Conservation (phyloP, 1,140 invertebrate species). For the Formica exsecta region DNA sequence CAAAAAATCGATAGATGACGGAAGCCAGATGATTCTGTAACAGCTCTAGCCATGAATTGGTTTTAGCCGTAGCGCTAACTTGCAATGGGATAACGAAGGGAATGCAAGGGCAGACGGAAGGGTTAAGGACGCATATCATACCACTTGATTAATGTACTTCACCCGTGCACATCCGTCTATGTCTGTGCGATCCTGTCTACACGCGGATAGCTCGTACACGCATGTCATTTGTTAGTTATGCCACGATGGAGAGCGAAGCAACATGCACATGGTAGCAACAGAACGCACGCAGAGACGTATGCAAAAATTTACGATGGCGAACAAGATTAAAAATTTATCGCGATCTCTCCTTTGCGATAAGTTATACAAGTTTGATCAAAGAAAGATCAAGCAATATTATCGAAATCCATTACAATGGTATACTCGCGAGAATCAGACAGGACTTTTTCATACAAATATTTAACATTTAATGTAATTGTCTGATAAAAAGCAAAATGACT, state of each 20-base stretch:
- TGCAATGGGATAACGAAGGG: conserved; percentile 42
- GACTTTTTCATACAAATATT: not conserved
- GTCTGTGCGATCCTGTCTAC: conserved; percentile 23
- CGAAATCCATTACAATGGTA: conserved; percentile 6
- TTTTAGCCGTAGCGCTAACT: conserved; percentile 37
- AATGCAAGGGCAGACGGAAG: conserved; percentile 59
- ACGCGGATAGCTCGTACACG: conserved; percentile 38
- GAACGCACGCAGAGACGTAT: not conserved
- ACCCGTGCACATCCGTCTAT: conserved; percentile 56
- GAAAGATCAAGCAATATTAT: not conserved
- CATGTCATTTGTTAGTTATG: conserved; percentile 65
- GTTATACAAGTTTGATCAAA: not conserved
- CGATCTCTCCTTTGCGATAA: not conserved
- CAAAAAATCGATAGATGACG: conserved; percentile 51
- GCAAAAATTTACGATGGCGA: not conserved
- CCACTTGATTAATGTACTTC: conserved; percentile 77
- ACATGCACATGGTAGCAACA: conserved; percentile 16
- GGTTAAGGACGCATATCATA: conserved; percentile 77
- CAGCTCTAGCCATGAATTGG: conserved; percentile 64
- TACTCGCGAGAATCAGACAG: not conserved
- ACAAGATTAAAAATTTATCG: conserved; percentile 24
- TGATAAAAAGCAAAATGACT: not conserved
- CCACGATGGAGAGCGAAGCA: not conserved
- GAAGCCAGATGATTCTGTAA: conserved; percentile 7
- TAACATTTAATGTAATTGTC: no score